Evolutionary conservation across 2,797 vertebrate genomes (phyloP), one percentile per base, ranked within the genome.

Genomic region (Alectoris magna): DNA sequence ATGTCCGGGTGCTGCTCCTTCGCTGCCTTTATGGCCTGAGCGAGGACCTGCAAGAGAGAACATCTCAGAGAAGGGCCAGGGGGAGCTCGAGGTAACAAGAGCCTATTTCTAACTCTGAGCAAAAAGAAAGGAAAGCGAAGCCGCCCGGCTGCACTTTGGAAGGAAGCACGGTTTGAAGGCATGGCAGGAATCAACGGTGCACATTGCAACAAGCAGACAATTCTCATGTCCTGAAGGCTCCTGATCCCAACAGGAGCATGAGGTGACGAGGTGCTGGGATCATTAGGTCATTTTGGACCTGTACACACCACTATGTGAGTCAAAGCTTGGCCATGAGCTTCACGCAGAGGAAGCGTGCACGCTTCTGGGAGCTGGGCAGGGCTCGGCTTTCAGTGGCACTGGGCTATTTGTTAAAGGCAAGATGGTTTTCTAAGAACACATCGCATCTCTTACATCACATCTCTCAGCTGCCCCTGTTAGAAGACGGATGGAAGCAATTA

Each of bases 1-100:
- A 99, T 99, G 95, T 99, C 99, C 1, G 99, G 99, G 91, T 99
- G 99, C 97, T 99, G 99, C 87, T 99, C 99, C 96, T 99, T 99
- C 0, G 99, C 99, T 69, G 99, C 99, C 95, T 99, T 99, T 87
- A 99, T 99, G 18, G 99, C 99, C 97, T 99, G 98, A 3, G 99
- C 99, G n/a, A 99, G 97, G 95, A 99, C 99, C 99, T 99, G 94
- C 3, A 49, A 63, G 87, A 87, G 44, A 93, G 2, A 31, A 17
- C 1, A 5, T 3, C 15, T 75, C 89, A 89, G 63, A 79, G 31
- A 39, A 34, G 34, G 17, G 43, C 36, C 34, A 10, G 19, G 34
- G 39, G 39, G 39, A 39, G 11, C 16, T 48, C 36, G 7, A 11
- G 38, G 59, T 16, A 4, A 18, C 23, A 2, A 16, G 48, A 19